phyloP scores from a whole-genome alignment of 92 coral and sea anemone genomes.

The Paragorgia papillata region DNA sequence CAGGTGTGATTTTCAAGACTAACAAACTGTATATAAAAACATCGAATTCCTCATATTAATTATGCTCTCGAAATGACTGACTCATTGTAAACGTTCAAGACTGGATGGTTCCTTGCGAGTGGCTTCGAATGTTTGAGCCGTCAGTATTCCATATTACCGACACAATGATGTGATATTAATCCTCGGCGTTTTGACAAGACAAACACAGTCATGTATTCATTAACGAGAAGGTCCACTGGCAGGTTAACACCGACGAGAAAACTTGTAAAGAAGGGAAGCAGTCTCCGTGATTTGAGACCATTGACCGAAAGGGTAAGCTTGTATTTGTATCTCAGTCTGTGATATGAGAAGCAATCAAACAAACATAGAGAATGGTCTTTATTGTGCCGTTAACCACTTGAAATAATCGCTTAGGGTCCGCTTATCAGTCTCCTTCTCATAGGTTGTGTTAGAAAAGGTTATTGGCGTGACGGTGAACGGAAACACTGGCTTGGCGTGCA shows the following conservation, averaged over 20 bases:
- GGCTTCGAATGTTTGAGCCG: background rate
- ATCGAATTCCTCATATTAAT: background rate
- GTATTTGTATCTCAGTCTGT: background rate
- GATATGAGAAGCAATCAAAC: too few relatives aligned
- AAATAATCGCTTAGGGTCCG: conserved; percentile 3
- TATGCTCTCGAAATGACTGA: background rate
- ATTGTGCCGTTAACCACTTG: conserved; percentile 17
- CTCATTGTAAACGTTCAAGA: background rate
- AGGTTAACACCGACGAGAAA: conserved; percentile 78
- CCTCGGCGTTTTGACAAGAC: background rate
- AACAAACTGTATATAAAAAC: too few relatives aligned
- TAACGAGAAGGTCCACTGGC: conserved; percentile 34
- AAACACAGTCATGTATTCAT: background rate
- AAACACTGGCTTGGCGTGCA: conserved; percentile 84
- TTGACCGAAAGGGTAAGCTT: conserved; percentile 84
- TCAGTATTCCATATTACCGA: background rate
- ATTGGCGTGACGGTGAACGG: conserved; percentile 81
- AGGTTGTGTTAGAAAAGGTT: conserved; percentile 90
- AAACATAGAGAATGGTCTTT: background rate
- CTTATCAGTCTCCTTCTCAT: conserved; percentile 19
- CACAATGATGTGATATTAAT: background rate
- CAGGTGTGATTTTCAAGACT: too few relatives aligned
- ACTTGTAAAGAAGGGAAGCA: conserved; percentile 92
- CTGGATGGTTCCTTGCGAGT: background rate
- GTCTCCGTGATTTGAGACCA: conserved; percentile 91